phyloP scores from a whole-genome alignment of 2,888 invertebrate species.

The Xestia ashworthii region DNA sequence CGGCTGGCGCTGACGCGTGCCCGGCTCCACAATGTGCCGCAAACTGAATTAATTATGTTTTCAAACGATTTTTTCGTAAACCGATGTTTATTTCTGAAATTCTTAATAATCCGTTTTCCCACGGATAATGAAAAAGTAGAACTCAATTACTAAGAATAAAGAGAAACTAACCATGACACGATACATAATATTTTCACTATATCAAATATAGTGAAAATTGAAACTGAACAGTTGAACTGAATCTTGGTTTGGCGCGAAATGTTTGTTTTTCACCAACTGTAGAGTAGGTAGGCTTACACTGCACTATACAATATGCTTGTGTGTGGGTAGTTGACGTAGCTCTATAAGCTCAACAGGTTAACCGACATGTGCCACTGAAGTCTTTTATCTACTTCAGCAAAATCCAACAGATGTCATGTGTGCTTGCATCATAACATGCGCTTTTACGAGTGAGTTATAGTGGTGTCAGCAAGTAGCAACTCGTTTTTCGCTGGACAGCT shows the following conservation, averaged over 20 bases:
- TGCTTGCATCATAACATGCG: conserved; percentile 27
- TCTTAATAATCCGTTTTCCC: conserved; percentile 2
- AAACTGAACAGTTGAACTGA: conserved; percentile 5
- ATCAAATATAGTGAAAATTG: too few species aligned
- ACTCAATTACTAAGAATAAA: not conserved
- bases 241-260: not conserved
- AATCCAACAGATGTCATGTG: conserved; percentile 12
- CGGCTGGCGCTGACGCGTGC: conserved; percentile 69
- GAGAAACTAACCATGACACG: not conserved
- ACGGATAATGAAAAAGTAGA: not conserved
- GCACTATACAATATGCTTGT: conserved; percentile 11
- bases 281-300: not conserved
- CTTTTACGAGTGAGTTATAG: conserved; percentile 36
- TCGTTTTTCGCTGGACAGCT: conserved; percentile 37
- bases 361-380: conserved; percentile 33
- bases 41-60: conserved; percentile 68
- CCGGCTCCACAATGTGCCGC: conserved; percentile 56
- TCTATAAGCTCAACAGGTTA: conserved; percentile 60
- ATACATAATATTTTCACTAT: not conserved
- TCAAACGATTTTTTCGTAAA: conserved; percentile 44
- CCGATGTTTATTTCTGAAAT: conserved; percentile 13
- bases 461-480: conserved; percentile 15
- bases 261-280: not conserved
- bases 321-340: conserved; percentile 34
- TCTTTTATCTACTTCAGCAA: not conserved